phyloP scores from a whole-genome alignment of 2,888 invertebrate genomes.

The Masnerella sp. region DNA sequence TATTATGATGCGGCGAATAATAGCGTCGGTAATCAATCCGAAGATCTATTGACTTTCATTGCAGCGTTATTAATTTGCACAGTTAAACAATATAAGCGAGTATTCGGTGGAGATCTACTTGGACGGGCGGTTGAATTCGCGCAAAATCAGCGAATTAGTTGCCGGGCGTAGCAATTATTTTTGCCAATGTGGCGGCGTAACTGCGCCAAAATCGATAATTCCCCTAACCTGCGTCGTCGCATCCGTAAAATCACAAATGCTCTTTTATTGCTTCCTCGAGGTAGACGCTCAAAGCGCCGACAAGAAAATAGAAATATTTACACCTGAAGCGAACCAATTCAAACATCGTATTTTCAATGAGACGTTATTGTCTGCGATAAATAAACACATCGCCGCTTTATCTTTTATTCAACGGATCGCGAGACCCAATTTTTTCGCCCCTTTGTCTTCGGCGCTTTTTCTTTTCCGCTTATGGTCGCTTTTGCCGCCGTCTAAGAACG shows the following conservation, averaged over 20 bases:
- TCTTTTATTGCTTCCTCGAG: slow-evolving; percentile 20
- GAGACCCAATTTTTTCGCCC: slow-evolving; percentile 8
- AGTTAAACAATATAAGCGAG: not conserved
- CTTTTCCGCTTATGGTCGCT: slow-evolving; percentile 13
- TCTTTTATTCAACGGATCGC: slow-evolving; percentile 5
- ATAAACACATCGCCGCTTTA: slow-evolving; percentile 6
- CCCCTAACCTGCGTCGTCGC: no score
- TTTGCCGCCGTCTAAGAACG: slow-evolving; percentile 10
- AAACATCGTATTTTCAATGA: slow-evolving; percentile 17
- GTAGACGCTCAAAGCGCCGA: not conserved
- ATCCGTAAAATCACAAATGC: slow-evolving; percentile 14
- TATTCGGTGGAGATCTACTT: not conserved
- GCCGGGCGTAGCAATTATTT: slow-evolving; percentile 1
- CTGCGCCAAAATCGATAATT: slow-evolving; percentile 3
- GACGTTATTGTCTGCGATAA: slow-evolving; percentile 19
- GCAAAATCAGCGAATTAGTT: not conserved
- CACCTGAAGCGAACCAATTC: slow-evolving; percentile 10
- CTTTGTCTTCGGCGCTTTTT: not conserved
- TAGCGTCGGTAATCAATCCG: not conserved
- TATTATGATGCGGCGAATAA: no score
- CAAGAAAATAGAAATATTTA: slow-evolving; percentile 8
- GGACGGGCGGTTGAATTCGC: not conserved
- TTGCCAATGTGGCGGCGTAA: not conserved
- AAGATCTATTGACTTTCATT: not conserved
- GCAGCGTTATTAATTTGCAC: not conserved